phyloP scores from a whole-genome alignment of 2,888 invertebrate species.

The Dexiosoma caninum region DNA sequence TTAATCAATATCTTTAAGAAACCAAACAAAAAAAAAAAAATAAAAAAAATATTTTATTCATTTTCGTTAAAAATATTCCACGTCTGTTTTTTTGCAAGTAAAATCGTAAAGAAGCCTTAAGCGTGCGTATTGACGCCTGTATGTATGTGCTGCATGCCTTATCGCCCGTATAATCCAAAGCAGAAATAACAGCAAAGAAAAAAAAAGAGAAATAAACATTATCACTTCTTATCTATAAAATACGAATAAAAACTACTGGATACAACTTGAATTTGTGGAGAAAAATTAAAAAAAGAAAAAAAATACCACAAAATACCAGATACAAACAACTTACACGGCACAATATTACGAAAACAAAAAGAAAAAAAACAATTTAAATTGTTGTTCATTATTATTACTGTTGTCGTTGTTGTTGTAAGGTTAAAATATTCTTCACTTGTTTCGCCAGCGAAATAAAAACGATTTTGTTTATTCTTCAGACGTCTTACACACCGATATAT shows the following conservation, averaged over 20 bases:
- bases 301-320: background rate
- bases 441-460: slow-evolving; percentile 21
- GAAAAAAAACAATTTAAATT: slow-evolving; percentile 2
- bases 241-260: slow-evolving; percentile 14
- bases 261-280: background rate
- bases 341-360: too few species aligned
- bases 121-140: slow-evolving; percentile 20
- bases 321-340: background rate
- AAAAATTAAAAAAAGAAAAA: too few species aligned
- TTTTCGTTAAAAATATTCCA: background rate
- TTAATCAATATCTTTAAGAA: slow-evolving; percentile 48
- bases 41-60: slow-evolving; percentile 9
- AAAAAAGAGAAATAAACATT: background rate
- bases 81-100: slow-evolving; percentile 20
- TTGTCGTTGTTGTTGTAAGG: background rate
- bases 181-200: background rate
- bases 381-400: background rate
- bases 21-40: background rate
- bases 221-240: slow-evolving; percentile 19
- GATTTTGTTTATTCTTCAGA: slow-evolving; percentile 33
- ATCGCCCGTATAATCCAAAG: slow-evolving; percentile 18
- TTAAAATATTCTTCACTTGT: slow-evolving; percentile 49
- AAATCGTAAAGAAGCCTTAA: slow-evolving; percentile 9
- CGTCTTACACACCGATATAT: background rate
- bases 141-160: slow-evolving; percentile 2